Conservation (phyloP, 2,888 invertebrate genomes). For the Agrotis ipsilon region DNA sequence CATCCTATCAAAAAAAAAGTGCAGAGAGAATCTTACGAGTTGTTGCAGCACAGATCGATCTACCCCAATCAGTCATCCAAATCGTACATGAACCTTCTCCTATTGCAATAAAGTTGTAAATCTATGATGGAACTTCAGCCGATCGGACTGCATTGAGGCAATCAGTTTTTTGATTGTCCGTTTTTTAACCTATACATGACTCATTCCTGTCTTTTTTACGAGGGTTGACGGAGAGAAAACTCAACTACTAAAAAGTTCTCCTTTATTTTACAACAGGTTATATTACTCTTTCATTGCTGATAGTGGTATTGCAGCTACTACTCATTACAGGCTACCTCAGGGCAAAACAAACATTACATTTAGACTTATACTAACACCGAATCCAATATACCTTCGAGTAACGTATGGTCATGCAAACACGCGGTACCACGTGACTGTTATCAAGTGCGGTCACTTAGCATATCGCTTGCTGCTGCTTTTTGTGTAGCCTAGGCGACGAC, state of each 20-base stretch:
- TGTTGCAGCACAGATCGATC: no score
- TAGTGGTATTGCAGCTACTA: no score
- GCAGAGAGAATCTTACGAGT: not conserved
- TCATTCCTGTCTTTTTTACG: not conserved
- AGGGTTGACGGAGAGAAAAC: not conserved
- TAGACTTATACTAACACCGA: slow-evolving; percentile 41
- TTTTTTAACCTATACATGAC: no score
- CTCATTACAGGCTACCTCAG: not conserved
- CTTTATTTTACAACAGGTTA: no score
- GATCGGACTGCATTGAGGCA: no score
- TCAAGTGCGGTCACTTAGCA: slow-evolving; percentile 88
- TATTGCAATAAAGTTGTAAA: no score
- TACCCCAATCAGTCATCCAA: no score
- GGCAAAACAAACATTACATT: not conserved
- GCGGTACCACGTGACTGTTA: slow-evolving; percentile 80
- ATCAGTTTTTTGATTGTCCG: no score
- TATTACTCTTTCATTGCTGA: no score
- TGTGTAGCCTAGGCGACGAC: slow-evolving; percentile 82
- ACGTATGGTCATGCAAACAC: slow-evolving; percentile 73
- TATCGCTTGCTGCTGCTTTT: slow-evolving; percentile 85
- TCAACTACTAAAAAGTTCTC: not conserved
- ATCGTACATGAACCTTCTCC: not conserved
- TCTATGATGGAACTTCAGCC: no score
- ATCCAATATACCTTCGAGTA: slow-evolving; percentile 55
- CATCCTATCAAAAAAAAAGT: not conserved